phyloP scores from a whole-genome alignment of 2,113 vertebrate species.

The Eleginops maclovinus region DNA sequence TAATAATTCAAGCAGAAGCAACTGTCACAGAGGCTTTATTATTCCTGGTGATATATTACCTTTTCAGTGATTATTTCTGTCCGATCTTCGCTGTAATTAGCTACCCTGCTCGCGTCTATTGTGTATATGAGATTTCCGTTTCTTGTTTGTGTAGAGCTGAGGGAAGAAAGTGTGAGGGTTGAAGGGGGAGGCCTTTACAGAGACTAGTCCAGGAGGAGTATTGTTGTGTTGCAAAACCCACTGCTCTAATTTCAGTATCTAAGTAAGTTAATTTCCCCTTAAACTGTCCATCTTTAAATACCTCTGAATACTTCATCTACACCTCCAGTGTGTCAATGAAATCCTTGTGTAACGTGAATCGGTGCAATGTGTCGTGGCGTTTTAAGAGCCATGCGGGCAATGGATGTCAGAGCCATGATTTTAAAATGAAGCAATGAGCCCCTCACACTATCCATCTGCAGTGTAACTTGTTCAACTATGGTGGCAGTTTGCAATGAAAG shows the following conservation, averaged over 20 bases:
- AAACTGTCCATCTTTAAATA: conserved; percentile 42
- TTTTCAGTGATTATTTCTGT: conserved; percentile 24
- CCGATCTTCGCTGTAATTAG: conserved; percentile 47
- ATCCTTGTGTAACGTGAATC: conserved; percentile 26
- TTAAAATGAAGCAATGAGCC: conserved; percentile 5
- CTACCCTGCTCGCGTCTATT: conserved; percentile 26
- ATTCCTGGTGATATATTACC: conserved; percentile 45
- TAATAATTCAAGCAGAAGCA: conserved; percentile 37
- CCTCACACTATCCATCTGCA: conserved; percentile 13
- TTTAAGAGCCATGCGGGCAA: conserved; percentile 9
- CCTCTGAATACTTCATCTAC: conserved; percentile 28
- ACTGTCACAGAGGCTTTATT: conserved; percentile 43
- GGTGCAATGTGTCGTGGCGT: not conserved
- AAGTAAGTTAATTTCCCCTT: conserved; percentile 22
- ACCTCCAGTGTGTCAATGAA: conserved; percentile 16
- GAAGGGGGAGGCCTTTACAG: not conserved
- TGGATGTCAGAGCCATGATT: not conserved
- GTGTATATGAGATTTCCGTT: conserved; percentile 38
- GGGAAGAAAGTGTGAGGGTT: conserved; percentile 14
- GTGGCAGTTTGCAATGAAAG: conserved; percentile 34
- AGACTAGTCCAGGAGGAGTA: conserved; percentile 3
- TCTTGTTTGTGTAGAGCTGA: conserved; percentile 19
- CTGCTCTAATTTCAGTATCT: conserved; percentile 15
- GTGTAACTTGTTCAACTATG: conserved; percentile 8
- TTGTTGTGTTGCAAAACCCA: conserved; percentile 27